These are phyloP conservation scores for Pandion haliaetus DNA, from an alignment of 2,113 vertebrate genomes.

Conservation along the genomic window DNA sequence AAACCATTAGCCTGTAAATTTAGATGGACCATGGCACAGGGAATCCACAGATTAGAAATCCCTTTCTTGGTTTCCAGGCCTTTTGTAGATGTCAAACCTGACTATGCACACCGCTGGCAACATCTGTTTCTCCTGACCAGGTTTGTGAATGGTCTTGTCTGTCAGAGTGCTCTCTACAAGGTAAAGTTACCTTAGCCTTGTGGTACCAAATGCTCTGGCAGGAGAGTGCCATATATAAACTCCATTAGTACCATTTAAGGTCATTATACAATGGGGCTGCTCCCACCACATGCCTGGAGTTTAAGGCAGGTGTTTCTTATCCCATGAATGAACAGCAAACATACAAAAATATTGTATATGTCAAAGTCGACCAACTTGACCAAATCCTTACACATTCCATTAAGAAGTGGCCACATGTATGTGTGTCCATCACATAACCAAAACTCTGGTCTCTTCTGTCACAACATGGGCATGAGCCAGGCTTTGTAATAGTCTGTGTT, in stretches of 20 bases:
- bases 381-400: neutral
- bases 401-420: neutral
- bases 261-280: neutral
- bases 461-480: neutral
- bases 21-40: neutral
- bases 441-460: neutral
- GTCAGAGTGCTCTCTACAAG: neutral
- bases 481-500: neutral
- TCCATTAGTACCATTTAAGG: neutral
- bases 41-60: neutral
- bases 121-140: neutral
- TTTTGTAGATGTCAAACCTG: neutral
- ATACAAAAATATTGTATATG: rapidly evolving
- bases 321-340: neutral
- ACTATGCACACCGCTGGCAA: neutral
- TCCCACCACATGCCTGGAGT: neutral
- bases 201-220: neutral
- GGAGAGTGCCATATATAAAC: neutral
- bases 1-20: neutral
- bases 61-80: neutral
- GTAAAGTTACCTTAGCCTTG: neutral
- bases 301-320: neutral
- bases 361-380: neutral
- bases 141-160: neutral
- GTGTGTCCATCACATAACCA: neutral